Conservation (phyloP, 2,797 vertebrate species). For the Antrozous pallidus region DNA sequence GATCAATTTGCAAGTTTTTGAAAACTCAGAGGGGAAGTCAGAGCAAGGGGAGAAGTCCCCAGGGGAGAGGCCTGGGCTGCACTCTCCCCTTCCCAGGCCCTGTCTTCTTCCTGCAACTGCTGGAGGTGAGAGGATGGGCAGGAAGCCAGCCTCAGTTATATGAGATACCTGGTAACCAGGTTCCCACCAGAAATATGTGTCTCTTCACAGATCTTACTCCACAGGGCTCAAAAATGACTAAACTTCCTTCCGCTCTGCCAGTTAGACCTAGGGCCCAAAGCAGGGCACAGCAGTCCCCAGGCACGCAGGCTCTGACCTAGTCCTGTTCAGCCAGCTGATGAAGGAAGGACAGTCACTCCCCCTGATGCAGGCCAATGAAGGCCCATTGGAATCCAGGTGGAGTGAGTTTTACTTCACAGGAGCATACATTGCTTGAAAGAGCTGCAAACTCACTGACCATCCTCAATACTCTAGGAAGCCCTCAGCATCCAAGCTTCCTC, state of each 20-base stretch:
- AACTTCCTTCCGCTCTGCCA: neutral
- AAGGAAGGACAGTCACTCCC: neutral
- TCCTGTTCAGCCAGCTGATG: no score
- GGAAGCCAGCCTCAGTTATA: neutral
- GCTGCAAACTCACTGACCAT: neutral
- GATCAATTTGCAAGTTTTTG: neutral
- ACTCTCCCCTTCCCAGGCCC: neutral
- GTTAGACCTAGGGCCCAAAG: neutral
- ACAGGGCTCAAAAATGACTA: slow-evolving; percentile 5
- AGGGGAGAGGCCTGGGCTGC: neutral
- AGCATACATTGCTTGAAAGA: neutral
- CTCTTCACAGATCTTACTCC: neutral
- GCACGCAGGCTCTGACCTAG: neutral
- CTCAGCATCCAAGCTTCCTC: neutral
- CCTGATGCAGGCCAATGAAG: rapidly evolving
- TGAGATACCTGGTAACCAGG: slow-evolving; percentile 33
- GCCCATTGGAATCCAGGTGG: rapidly evolving
- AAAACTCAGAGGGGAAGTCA: neutral
- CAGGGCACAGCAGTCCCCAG: neutral
- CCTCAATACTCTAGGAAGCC: rapidly evolving
- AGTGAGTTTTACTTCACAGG: neutral
- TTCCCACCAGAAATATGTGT: neutral
- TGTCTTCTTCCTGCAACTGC: neutral
- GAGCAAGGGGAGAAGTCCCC: neutral
- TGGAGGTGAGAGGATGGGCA: neutral